Evolutionary conservation across 1,140 invertebrate species (phyloP), one percentile per base, ranked within the genome.

Genomic region (Lutraria rhynchaena): DNA sequence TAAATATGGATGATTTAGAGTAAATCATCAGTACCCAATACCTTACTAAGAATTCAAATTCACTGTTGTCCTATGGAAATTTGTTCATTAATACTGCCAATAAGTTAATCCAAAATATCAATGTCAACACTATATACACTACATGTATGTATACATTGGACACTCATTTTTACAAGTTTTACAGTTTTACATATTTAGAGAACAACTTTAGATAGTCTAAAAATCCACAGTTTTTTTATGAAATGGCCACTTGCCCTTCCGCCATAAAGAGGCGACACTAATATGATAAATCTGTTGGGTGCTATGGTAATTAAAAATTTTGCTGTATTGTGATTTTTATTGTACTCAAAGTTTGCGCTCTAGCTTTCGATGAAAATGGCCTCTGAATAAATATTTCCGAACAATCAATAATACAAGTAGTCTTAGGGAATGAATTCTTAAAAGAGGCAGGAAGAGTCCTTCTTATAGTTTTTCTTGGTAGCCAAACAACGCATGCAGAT

Each of bases 221-320:
- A 53, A 89, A 83, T 87, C 87, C 73, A 74, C 15, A 70, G 19
- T 70, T 74, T 85, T 80, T 0, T 86, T 29, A 91, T 87, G 63
- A 74, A 83, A 51, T 82, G 80, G 65, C 89, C 89, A 82, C 75
- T 84, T 4, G 85, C 69, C 22, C 86, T 71, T 11, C 88, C 90
- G 57, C 86, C 85, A 63, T 81, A 90, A 19, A 82, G 73, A 78
- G 85, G 65, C 19, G 89, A 90, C 19, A 89, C 58, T 82, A 83
- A 90, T 41, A 63, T 84, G 11, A 90, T 86, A 27, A 80, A 74
- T 24, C 87, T 89, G 70, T 87, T 85, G 17, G 88, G 89, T 24
- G 87, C 86, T 49, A 86, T 89, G 19, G 82, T 89, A 27, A 91
- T 69, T 17, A 91, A 77, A n/a, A 87, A 87, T 67, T 91, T 91